Base-by-base conservation (phyloP, 2,888 invertebrate genomes). In the Cecidostiba fungosa region DNA sequence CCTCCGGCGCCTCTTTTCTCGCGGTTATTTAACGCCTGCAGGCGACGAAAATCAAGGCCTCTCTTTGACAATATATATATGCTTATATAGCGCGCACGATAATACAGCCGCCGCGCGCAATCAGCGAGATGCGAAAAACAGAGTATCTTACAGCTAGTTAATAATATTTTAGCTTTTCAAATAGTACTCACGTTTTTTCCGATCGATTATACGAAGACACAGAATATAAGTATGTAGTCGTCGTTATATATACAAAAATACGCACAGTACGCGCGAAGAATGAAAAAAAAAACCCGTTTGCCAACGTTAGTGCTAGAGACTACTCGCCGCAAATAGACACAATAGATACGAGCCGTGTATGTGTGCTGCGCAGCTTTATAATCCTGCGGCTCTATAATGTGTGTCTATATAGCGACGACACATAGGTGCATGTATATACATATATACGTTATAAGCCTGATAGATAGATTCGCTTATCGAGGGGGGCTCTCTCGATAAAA, bases 401-500 rank as follows among this genome's bases (percentile, higher is more conserved):
- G 50, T 16, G 50, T 16, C 4, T 4, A 16, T 10, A n/a, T 5
- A 19, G 19, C 62, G 62, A n/a, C 10, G 4, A 62, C 29, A 26
- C 14, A n/a, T 54, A 50, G n/a, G 23, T 8, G n/a, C n/a, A 50
- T n/a, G n/a, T n/a, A n/a, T n/a, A n/a, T n/a, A n/a, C n/a, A n/a
- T n/a, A n/a, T n/a, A n/a, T n/a, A n/a, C n/a, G n/a, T n/a, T n/a
- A n/a, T n/a, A n/a, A n/a, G n/a, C n/a, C n/a, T n/a, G n/a, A n/a
- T n/a, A n/a, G n/a, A 19, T 50, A 66, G 66, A 66, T 29, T 66
- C 29, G 66, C 66, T 66, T 66, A 66, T 66, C 66, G 66, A 66
- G 66, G 66, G 66, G 62, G 23, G 23, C 4, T 0, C 66, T 26
- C 62, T 62, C 62, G 62, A 62, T 62, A 26, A 62, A 62, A 62